Percentiles rank a stretch among this genome's conserved stretches.
These are phyloP conservation scores for Passer domesticus DNA, from an alignment of 2,113 vertebrate genomes.

Conservation along the genomic window DNA sequence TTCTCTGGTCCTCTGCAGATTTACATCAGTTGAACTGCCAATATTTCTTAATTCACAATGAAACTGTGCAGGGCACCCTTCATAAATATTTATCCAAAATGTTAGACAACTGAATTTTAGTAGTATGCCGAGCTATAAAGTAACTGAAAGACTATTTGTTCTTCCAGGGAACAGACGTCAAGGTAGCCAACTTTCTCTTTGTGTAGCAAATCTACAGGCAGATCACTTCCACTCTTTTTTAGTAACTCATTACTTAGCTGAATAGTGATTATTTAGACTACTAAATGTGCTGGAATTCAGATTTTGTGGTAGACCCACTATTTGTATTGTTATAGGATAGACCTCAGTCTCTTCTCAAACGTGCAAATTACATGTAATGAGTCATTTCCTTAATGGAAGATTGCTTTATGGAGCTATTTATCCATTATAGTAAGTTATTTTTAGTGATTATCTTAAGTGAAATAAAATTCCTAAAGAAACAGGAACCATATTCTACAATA, in stretches of 20 bases:
- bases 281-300: conserved; percentile 23
- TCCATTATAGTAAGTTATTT: conserved; percentile 53
- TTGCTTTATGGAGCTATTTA: conserved; percentile 53
- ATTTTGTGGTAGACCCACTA: not conserved
- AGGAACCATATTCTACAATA: not conserved
- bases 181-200: not conserved
- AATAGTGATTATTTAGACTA: conserved; percentile 39
- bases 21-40: conserved; percentile 76
- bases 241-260: not conserved
- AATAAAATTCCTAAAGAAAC: conserved; percentile 46
- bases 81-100: conserved; percentile 72
- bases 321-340: conserved; percentile 50
- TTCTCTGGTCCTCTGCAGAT: conserved; percentile 73
- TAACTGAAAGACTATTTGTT: conserved; percentile 61
- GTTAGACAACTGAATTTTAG: conserved; percentile 63
- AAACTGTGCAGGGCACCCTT: conserved; percentile 66
- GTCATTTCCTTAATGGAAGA: conserved; percentile 57
- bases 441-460: conserved; percentile 55
- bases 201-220: not conserved
- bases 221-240: not conserved
- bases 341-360: conserved; percentile 36
- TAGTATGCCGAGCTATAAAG: conserved; percentile 65
- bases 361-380: conserved; percentile 60
- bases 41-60: conserved; percentile 73
- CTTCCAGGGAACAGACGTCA: conserved; percentile 58